Evolutionary conservation across 2,797 vertebrate genomes (phyloP), one percentile per base, ranked within the genome.

Genomic region (Chaunax sp.): DNA sequence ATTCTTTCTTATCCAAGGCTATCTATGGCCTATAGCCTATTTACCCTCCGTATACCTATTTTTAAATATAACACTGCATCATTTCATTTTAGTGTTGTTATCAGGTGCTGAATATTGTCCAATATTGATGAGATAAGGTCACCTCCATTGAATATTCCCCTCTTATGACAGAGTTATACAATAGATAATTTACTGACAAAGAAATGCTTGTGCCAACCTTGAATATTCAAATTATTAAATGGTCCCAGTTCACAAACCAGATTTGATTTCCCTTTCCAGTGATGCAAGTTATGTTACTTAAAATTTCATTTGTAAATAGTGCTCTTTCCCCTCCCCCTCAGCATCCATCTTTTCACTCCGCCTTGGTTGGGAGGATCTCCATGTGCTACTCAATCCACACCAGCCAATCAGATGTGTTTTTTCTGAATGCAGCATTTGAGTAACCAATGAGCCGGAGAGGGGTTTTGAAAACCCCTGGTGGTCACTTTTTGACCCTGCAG

Each of bases 341-440:
- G 19, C 68, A 50, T 73, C 60, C 45, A 45, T 64, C 30, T 57
- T 57, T 59, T 58, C 15, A 20, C 46, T 67, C 56, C 23, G 25
- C 62, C 53, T 50, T 19, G 4, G 13, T 37, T 25, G 61, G 77
- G 33, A 56, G 78, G 68, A 56, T 33, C 54, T 74, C 33, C 19
- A 40, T 28, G 5, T 69, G 69, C 43, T 63, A 81, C 58, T 81
- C 56, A 75, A 33, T 43, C 46, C 22, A 10, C 38, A 33, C 3
- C 45, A 72, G 71, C 91, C 92, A 92, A 88, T 92, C 80, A 75
- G 11, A 72, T 5, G 2, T 6, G 14, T 14, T 5, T 22, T 73
- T 45, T 71, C 61, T 82, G 81, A 90, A 92, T 90, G 89, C 90
- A 90, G 88, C 64, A 87, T 81, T 87, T 78, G 55, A 75, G 69